Evolutionary conservation across 2,113 vertebrate species (phyloP).

Genomic region (Hydropotes inermis): DNA sequence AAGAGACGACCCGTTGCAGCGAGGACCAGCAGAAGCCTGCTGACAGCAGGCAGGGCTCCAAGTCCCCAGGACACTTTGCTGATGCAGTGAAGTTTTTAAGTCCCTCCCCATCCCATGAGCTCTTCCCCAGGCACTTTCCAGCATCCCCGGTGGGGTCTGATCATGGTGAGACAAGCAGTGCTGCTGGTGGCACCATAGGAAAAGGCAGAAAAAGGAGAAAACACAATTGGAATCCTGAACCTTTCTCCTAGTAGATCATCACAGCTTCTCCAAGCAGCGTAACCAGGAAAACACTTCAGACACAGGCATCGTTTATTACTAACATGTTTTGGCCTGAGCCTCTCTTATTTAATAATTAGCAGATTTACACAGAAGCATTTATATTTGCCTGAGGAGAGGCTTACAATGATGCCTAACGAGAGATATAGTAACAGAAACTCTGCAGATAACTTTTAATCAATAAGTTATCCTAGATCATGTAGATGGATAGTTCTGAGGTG

Average conservation of each 20-base stretch:
- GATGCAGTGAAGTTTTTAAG: background rate
- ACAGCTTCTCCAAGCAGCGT: background rate
- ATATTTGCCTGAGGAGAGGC: background rate
- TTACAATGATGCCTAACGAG: background rate
- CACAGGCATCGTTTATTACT: background rate
- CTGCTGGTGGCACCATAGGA: background rate
- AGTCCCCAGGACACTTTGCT: background rate
- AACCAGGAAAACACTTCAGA: background rate
- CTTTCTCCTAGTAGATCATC: background rate
- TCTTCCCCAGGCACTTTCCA: background rate
- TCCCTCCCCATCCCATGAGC: background rate
- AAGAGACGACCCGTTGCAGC: fast-evolving
- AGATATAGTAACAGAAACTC: background rate
- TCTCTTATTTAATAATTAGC: background rate
- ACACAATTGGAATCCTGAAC: background rate
- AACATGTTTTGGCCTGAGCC: background rate
- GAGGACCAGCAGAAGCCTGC: too few relatives aligned
- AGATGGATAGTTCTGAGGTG: background rate
- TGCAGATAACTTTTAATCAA: background rate
- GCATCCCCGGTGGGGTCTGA: background rate
- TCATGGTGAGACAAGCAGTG: background rate
- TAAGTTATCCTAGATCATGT: background rate
- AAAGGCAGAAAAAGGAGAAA: background rate
- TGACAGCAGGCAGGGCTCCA: background rate
- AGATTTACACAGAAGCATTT: background rate